These are phyloP conservation scores for Lordiphosa stackelbergi DNA, from an alignment of 1,140 invertebrate genomes.

Conservation along the genomic window DNA sequence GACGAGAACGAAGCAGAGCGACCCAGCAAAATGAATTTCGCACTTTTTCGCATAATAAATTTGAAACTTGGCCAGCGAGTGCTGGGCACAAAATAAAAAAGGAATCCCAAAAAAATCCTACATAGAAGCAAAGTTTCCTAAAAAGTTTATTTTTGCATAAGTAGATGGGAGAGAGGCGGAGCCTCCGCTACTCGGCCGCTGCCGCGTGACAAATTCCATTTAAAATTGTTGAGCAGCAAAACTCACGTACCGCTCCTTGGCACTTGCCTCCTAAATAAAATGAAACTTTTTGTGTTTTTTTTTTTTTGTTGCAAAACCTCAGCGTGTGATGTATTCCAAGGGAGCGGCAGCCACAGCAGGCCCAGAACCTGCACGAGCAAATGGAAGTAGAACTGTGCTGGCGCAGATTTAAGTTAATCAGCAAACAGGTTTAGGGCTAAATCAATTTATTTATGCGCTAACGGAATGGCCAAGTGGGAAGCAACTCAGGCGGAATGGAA, in stretches of 20 bases:
- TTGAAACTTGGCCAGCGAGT: slow-evolving; percentile 65
- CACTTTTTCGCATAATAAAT: slow-evolving; percentile 77
- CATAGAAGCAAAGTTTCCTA: slow-evolving; percentile 58
- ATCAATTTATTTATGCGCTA: slow-evolving; percentile 65
- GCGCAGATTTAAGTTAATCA: slow-evolving; percentile 70
- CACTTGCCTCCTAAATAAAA: slow-evolving; percentile 60
- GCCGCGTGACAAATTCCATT: slow-evolving; percentile 76
- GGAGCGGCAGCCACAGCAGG: slow-evolving; percentile 12
- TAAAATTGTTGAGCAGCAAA: slow-evolving; percentile 73
- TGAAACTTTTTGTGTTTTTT: slow-evolving; percentile 51
- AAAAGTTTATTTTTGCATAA: slow-evolving; percentile 76
- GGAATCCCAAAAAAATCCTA: slow-evolving; percentile 18
- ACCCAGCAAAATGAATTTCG: slow-evolving; percentile 76
- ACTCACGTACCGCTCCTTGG: slow-evolving; percentile 52
- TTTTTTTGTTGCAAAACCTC: slow-evolving; percentile 39
- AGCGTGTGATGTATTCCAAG: slow-evolving; percentile 66
- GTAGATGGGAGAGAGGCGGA: not conserved
- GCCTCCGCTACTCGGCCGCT: slow-evolving; percentile 29
- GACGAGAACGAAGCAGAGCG: slow-evolving; percentile 28
- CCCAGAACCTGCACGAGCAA: slow-evolving; percentile 15
- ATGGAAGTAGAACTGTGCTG: slow-evolving; percentile 16
- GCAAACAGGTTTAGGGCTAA: slow-evolving; percentile 71
- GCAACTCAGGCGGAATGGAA: too few relatives aligned
- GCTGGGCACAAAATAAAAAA: slow-evolving; percentile 35
- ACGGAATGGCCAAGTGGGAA: not conserved